These are phyloP conservation scores for Toxotes lorentzi DNA, from an alignment of 2,797 vertebrate species.

Conservation along the genomic window DNA sequence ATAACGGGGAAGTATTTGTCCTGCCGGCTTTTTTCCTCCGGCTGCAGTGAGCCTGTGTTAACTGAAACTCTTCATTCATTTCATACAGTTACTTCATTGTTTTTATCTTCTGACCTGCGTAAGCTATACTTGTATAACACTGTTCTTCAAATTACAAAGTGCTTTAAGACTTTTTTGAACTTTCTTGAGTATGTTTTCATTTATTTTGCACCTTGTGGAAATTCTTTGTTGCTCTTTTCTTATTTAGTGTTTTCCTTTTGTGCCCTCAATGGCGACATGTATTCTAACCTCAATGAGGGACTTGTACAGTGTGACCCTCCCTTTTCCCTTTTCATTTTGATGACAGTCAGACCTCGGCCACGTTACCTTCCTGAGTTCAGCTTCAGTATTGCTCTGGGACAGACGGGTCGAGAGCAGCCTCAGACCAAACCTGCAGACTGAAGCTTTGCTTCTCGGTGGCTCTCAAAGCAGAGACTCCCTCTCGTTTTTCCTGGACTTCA, in stretches of 20 bases:
- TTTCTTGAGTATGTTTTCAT: constrained; percentile 22
- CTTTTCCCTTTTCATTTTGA: constrained; percentile 23
- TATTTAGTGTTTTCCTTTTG: constrained; percentile 11
- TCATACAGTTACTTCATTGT: not conserved
- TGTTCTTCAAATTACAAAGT: constrained; percentile 59
- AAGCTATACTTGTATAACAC: constrained; percentile 18
- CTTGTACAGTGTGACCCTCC: constrained; percentile 65
- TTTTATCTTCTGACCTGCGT: constrained; percentile 19
- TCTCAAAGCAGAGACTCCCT: constrained; percentile 13
- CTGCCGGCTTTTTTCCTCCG: constrained; percentile 22
- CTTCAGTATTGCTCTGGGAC: not conserved
- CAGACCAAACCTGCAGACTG: constrained; percentile 19
- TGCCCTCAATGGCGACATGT: constrained; percentile 65
- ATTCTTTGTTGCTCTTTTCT: constrained; percentile 2
- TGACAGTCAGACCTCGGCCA: constrained; percentile 46
- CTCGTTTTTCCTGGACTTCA: no score
- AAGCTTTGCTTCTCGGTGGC: not conserved
- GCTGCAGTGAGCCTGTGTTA: constrained; percentile 20
- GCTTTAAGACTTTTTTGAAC: constrained; percentile 61
- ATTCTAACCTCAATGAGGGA: constrained; percentile 80
- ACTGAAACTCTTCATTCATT: not conserved
- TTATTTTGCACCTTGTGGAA: constrained; percentile 14
- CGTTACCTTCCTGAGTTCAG: constrained; percentile 1
- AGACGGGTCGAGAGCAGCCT: not conserved
- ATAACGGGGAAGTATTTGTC: not conserved